Conservation (phyloP, 2,113 vertebrate species). For the Rhodinocichla rosea region DNA sequence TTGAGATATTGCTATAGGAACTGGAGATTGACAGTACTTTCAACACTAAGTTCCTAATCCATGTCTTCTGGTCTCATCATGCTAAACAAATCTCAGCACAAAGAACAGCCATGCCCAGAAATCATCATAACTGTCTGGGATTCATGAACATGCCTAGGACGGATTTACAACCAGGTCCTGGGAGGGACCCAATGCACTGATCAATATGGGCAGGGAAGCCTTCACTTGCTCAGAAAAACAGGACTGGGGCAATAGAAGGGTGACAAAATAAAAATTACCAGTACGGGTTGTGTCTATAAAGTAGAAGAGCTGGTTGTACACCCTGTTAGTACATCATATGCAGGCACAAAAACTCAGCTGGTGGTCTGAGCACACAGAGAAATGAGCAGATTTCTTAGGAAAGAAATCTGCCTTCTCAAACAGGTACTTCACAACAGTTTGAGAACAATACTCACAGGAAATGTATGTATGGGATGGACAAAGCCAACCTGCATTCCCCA, state of each 20-base stretch:
- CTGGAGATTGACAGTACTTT: background rate
- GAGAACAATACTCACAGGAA: background rate
- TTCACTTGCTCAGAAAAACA: background rate
- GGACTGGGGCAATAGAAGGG: background rate
- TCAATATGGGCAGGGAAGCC: background rate
- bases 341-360: background rate
- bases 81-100: background rate
- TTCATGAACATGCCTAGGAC: background rate
- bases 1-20: background rate
- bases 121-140: background rate
- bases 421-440: background rate
- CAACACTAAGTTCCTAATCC: background rate
- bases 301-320: background rate
- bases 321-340: rapidly evolving
- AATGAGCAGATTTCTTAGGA: background rate
- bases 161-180: background rate
- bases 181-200: background rate
- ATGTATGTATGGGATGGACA: rapidly evolving
- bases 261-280: background rate
- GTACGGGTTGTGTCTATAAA: background rate
- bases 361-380: rapidly evolving
- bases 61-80: background rate
- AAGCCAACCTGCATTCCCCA: background rate
- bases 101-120: background rate
- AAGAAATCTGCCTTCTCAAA: background rate